Percentiles rank a stretch among this genome's conserved stretches.
phyloP scores from a whole-genome alignment of 2,797 vertebrate species.

The Bradypodion pumilum region DNA sequence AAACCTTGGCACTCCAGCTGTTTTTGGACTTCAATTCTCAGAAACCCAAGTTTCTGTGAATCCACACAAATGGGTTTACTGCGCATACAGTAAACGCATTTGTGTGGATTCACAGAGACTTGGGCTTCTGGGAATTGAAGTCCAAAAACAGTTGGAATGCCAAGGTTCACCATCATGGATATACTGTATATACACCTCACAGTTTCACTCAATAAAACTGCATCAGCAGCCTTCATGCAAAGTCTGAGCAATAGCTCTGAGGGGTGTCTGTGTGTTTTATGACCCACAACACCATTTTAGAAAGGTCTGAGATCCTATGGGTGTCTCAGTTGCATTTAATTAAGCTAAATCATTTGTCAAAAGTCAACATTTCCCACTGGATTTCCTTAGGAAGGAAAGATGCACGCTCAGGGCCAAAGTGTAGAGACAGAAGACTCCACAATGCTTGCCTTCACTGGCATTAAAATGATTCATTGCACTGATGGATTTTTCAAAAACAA shows the following conservation, averaged over 20 bases:
- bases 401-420: too few species aligned
- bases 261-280: neutral
- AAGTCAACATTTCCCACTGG: neutral
- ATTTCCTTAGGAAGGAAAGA: neutral
- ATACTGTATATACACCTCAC: neutral
- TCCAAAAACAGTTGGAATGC: too few species aligned
- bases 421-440: too few species aligned
- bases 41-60: too few species aligned
- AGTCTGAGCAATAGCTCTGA: neutral
- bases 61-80: too few species aligned
- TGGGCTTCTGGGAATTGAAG: too few species aligned
- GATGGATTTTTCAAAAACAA: neutral
- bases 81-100: too few species aligned
- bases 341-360: neutral
- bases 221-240: slow-evolving; percentile 1
- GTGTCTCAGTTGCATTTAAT: neutral
- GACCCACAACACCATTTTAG: neutral
- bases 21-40: too few species aligned
- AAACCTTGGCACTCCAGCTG: too few species aligned
- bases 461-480: neutral
- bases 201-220: slow-evolving; percentile 9
- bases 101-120: too few species aligned
- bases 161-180: too few species aligned
- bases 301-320: neutral
- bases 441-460: neutral